Percentiles rank a stretch among this genome's conserved stretches.
phyloP scores from a whole-genome alignment of 1,140 invertebrate genomes.

The Phocides pigmalion region DNA sequence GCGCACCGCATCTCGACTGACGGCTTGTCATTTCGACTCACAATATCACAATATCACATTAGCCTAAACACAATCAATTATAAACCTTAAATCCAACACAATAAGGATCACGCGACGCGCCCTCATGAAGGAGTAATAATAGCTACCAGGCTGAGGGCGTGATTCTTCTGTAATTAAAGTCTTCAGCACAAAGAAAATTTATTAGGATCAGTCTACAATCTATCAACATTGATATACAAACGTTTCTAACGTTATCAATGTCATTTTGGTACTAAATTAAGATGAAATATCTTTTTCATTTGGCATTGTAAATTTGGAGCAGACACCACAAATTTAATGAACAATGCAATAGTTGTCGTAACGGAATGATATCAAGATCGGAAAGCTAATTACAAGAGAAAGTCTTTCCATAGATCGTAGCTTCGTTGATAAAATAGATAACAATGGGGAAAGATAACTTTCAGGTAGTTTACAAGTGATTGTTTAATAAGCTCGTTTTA shows the following conservation, averaged over 20 bases:
- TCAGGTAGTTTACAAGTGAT: constrained; percentile 3
- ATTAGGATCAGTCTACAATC: constrained; percentile 5
- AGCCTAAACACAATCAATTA: background rate
- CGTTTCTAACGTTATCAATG: constrained; percentile 11
- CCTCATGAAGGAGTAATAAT: background rate
- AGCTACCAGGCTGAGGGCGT: background rate
- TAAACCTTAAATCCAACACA: background rate
- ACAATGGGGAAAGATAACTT: constrained; percentile 21
- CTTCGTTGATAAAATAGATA: constrained; percentile 5
- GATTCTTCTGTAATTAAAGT: constrained; percentile 7
- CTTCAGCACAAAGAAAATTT: constrained; percentile 2
- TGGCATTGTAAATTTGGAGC: background rate
- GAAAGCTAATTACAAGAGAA: constrained; percentile 26
- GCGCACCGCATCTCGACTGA: constrained; percentile 14
- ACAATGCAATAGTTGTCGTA: constrained; percentile 17
- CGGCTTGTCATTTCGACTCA: constrained; percentile 20
- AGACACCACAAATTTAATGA: constrained; percentile 14
- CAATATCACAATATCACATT: constrained; percentile 15
- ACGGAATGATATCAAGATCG: constrained; percentile 15
- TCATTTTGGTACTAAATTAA: constrained; percentile 20
- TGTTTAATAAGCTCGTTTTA: constrained; percentile 2
- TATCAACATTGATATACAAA: constrained; percentile 7
- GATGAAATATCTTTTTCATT: constrained; percentile 19
- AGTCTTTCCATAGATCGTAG: constrained; percentile 22
- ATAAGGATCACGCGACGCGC: background rate